Conservation (phyloP, 2,113 vertebrate genomes). For the Anoplopoma fimbria region DNA sequence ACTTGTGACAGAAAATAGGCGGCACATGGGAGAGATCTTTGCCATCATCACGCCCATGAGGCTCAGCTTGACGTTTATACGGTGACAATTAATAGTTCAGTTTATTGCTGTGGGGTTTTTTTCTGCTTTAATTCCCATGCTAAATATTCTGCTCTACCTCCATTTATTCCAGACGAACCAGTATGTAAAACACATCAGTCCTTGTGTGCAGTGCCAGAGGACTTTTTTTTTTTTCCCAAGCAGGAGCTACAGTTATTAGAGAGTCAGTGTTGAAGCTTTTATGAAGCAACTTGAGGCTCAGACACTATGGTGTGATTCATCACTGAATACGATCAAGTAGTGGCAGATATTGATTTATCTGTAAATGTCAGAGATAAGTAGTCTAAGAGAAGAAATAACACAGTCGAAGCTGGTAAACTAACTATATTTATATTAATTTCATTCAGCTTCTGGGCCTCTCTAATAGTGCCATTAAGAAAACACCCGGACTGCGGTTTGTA, state of each 20-base stretch:
- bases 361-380: slow-evolving; percentile 27
- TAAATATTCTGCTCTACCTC: neutral
- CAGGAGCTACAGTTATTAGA: neutral
- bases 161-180: slow-evolving; percentile 37
- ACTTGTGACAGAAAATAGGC: slow-evolving; percentile 39
- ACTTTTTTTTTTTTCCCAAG: slow-evolving; percentile 20
- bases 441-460: slow-evolving; percentile 4
- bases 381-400: slow-evolving; percentile 14
- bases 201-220: neutral
- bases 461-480: slow-evolving; percentile 15
- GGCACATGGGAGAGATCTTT: slow-evolving; percentile 11
- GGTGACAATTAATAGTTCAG: slow-evolving; percentile 42
- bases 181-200: slow-evolving; percentile 30
- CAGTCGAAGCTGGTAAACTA: slow-evolving; percentile 25
- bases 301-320: slow-evolving; percentile 39
- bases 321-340: slow-evolving; percentile 1
- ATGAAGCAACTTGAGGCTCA: slow-evolving; percentile 21
- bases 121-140: slow-evolving; percentile 5
- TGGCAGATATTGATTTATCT: slow-evolving; percentile 33
- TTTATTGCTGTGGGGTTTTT: slow-evolving; percentile 6
- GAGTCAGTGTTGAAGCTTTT: neutral
- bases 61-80: slow-evolving; percentile 47
- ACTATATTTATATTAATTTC: slow-evolving; percentile 32
- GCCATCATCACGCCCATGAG: slow-evolving; percentile 40
- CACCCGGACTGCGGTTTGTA: slow-evolving; percentile 28